A percentile compares a stretch with the other conserved stretches of the same genome.
Evolutionary conservation across 2,888 invertebrate genomes (phyloP).

Genomic region (Pherbina coryleti): DNA sequence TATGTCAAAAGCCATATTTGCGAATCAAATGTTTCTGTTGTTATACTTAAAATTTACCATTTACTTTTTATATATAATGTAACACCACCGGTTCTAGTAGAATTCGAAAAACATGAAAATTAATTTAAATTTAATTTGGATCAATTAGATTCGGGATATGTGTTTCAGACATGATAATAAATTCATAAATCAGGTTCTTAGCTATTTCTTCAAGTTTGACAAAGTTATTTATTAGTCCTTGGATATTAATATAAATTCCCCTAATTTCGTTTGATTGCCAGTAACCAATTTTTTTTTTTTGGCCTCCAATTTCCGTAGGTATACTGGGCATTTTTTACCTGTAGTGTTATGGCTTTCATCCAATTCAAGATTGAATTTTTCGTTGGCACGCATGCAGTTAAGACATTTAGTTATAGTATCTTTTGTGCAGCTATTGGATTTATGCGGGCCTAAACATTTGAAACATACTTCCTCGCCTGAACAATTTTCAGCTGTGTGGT

Average conservation of each 20-base stretch:
- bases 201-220: conserved; percentile 7
- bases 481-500: too few species aligned
- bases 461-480: too few species aligned
- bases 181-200: background rate
- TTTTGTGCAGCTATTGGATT: too few species aligned
- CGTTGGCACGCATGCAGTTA: conserved; percentile 1
- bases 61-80: conserved; percentile 29
- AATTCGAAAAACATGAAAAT: conserved; percentile 26
- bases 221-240: conserved; percentile 25
- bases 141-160: conserved; percentile 2
- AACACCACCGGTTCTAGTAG: conserved; percentile 32
- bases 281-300: conserved; percentile 26
- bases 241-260: conserved; percentile 3
- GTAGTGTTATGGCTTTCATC: conserved; percentile 19
- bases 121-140: conserved; percentile 4
- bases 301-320: conserved; percentile 26
- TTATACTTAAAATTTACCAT: conserved; percentile 21
- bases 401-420: conserved; percentile 17
- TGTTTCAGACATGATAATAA: conserved; percentile 26
- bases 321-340: conserved; percentile 29
- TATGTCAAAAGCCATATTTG: too few species aligned
- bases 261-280: conserved; percentile 5
- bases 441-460: too few species aligned
- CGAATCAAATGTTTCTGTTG: too few species aligned
- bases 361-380: conserved; percentile 10